Conservation (phyloP, 2,113 vertebrate genomes). For the Tupaia chinensis region DNA sequence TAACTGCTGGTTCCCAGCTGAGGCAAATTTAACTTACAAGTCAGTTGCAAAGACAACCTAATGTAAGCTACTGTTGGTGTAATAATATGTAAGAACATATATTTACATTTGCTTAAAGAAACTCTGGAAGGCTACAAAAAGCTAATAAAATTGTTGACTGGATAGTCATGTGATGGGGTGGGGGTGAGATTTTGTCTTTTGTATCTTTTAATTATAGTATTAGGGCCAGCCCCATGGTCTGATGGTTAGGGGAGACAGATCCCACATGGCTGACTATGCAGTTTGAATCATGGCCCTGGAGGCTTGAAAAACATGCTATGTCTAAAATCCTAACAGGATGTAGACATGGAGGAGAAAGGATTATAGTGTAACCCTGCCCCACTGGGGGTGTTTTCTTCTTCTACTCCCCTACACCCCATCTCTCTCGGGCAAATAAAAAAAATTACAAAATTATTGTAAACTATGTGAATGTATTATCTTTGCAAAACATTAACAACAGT, state of each 20-base stretch:
- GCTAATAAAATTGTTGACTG: constrained; percentile 42
- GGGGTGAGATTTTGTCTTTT: background rate
- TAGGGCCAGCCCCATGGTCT: too few species aligned
- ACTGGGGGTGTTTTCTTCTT: too few species aligned
- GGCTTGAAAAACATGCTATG: too few species aligned
- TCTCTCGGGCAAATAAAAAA: too few species aligned
- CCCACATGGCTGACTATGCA: too few species aligned
- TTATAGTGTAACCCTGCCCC: too few species aligned
- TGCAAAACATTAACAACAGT: background rate
- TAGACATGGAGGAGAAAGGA: too few species aligned
- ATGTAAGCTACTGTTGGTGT: constrained; percentile 22
- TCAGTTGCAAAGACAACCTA: background rate
- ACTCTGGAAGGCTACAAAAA: constrained; percentile 32
- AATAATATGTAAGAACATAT: constrained; percentile 33
- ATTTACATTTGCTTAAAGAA: constrained; percentile 63
- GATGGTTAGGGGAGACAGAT: too few species aligned
- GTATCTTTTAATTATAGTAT: background rate
- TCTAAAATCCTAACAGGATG: too few species aligned
- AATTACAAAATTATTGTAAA: constrained; percentile 15
- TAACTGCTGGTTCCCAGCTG: too few species aligned
- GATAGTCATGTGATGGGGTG: background rate
- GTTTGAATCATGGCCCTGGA: too few species aligned
- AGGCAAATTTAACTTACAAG: constrained; percentile 54
- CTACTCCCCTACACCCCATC: too few species aligned
- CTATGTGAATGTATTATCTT: background rate